Base-by-base conservation (phyloP, 2,113 vertebrate genomes). In the Coptodon bakossiorum region DNA sequence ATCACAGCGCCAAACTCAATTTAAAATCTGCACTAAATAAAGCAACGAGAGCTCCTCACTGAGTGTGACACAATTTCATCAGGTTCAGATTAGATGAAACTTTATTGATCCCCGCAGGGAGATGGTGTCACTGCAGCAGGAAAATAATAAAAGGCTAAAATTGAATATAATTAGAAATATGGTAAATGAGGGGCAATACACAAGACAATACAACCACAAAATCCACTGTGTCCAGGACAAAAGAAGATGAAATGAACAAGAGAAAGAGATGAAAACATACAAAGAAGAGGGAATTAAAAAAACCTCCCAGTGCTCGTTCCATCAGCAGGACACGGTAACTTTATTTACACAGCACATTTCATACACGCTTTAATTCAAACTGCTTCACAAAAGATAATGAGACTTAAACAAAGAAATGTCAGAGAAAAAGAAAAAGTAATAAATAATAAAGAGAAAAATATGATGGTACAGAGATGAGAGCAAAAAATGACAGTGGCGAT, bases 21-120 rank as follows among this genome's bases (percentile, higher is more conserved):
- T 83, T 91, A 40, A 90, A 88, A 88, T 14, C 27, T 34, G 86
- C 57, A 89, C 91, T 93, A 92, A 93, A 92, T 92, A 93, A 94
- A 93, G 93, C 88, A 81, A 50, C 16, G 24, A 66, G 82, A 82
- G 88, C 88, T 83, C 84, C 91, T 87, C 82, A 57, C 88, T 50
- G 82, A 79, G 89, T 53, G 71, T 94, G 93, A 94, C 94, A 95
- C 91, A 85, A 43, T 91, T 93, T 93, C 91, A 94, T 93, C 92
- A 90, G 91, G 84, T 91, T 88, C 88, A 87, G 52, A 92, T 91
- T 73, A 92, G 83, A 94, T 91, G 91, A 88, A 95, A 93, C 81
- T 90, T 85, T 94, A 93, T 91, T 89, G 94, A 95, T 93, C 84
- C 88, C 94, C 85, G 71, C 80, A 54, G 92, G 92, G 92, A 93